These are phyloP conservation scores for Typhlichthys eigenmanni DNA, from an alignment of 2,797 vertebrate species.

Conservation along the genomic window DNA sequence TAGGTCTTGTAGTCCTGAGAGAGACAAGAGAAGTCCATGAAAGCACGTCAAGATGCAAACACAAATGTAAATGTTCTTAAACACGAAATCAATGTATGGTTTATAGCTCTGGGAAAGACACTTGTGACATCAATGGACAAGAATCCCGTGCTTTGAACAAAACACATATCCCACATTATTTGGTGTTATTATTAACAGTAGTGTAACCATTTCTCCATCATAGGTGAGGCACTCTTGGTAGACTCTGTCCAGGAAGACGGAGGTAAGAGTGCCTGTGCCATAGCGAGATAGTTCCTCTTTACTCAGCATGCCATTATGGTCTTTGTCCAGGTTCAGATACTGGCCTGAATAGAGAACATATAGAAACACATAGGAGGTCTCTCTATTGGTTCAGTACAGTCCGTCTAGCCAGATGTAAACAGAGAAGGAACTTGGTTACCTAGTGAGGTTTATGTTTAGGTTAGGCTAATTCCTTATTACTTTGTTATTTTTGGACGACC, in stretches of 20 bases:
- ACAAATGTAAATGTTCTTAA: too few relatives aligned
- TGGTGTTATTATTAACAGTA: not conserved
- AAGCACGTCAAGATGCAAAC: too few relatives aligned
- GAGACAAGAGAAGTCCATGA: not conserved
- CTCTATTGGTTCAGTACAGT: too few relatives aligned
- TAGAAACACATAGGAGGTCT: not conserved
- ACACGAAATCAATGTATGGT: too few relatives aligned
- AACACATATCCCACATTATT: too few relatives aligned
- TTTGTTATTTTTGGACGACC: too few relatives aligned
- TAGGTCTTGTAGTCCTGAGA: slow-evolving; percentile 98
- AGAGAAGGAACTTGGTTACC: not conserved
- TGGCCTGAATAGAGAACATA: slow-evolving; percentile 78
- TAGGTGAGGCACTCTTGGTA: slow-evolving; percentile 99
- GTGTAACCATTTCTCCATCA: slow-evolving; percentile 94
- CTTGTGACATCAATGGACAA: too few relatives aligned
- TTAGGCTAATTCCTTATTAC: too few relatives aligned
- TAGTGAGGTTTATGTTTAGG: not conserved
- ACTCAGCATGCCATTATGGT: slow-evolving; percentile 99
- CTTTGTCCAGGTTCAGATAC: slow-evolving; percentile 97
- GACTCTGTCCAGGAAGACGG: slow-evolving; percentile 93
- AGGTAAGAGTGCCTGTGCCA: slow-evolving; percentile 94
- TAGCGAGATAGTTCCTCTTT: slow-evolving; percentile 98
- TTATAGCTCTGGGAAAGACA: too few relatives aligned
- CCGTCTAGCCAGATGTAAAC: too few relatives aligned
- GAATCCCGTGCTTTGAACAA: too few relatives aligned